Percentiles rank a stretch among this genome's conserved stretches.
These are phyloP conservation scores for Melanargia galathea DNA, from an alignment of 2,888 invertebrate species.

Conservation along the genomic window DNA sequence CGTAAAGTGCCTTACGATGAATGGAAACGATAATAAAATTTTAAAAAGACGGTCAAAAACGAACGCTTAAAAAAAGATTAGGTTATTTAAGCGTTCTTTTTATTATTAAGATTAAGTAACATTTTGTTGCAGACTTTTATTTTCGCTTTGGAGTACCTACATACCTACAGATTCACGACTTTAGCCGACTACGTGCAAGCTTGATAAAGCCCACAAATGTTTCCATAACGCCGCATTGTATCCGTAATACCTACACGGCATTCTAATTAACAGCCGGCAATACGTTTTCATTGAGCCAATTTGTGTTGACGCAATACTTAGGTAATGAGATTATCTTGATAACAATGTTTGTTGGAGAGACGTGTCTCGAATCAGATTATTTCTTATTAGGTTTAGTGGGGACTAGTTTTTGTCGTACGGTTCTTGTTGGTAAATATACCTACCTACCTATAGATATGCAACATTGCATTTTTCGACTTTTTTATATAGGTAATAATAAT, in stretches of 20 bases:
- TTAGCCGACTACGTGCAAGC: not conserved
- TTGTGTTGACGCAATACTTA: conserved; percentile 54
- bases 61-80: conserved; percentile 25
- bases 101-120: no score
- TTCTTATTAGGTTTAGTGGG: conserved; percentile 18
- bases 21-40: conserved; percentile 42
- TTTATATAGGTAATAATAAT: no score
- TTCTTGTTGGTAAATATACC: not conserved
- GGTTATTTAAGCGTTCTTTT: no score
- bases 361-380: conserved; percentile 35
- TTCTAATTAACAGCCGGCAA: conserved; percentile 57
- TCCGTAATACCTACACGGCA: not conserved
- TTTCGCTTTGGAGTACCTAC: no score
- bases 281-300: conserved; percentile 61
- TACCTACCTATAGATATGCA: no score
- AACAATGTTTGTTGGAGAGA: conserved; percentile 34
- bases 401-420: not conserved
- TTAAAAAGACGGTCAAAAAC: conserved; percentile 40
- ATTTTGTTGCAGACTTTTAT: no score
- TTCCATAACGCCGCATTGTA: conserved; percentile 1
- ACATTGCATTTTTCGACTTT: no score
- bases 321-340: conserved; percentile 49
- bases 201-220: not conserved
- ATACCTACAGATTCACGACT: no score
- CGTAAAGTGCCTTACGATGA: conserved; percentile 46